Conservation (phyloP, 2,888 invertebrate genomes). For the Pediacus dermestoides region DNA sequence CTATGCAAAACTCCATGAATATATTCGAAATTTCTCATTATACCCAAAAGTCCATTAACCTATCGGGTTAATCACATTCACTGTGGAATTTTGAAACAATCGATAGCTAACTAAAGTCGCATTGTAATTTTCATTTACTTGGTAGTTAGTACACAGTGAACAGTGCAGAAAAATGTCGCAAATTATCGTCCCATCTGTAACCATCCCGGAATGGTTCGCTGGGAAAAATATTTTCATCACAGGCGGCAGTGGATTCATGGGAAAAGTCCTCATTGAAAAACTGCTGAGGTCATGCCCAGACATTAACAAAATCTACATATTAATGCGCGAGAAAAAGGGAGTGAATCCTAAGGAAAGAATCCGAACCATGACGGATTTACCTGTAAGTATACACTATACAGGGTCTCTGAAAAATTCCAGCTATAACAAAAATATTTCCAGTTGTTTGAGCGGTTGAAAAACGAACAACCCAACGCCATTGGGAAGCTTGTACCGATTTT, state of each 20-base stretch:
- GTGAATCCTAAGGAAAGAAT: conserved; percentile 63
- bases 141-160: too few relatives aligned
- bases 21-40: too few relatives aligned
- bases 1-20: too few relatives aligned
- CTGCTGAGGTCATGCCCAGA: conserved; percentile 76
- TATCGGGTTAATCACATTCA: too few relatives aligned
- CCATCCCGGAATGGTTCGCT: conserved; percentile 61
- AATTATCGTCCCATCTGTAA: too few relatives aligned
- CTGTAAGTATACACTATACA: conserved; percentile 49
- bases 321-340: conserved; percentile 71
- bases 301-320: conserved; percentile 69
- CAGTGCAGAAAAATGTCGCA: too few relatives aligned
- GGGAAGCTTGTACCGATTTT: conserved; percentile 24
- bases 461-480: conserved; percentile 51
- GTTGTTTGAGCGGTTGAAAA: conserved; percentile 61
- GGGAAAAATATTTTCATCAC: conserved; percentile 75
- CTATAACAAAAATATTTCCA: conserved; percentile 39
- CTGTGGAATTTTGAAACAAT: too few relatives aligned
- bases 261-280: conserved; percentile 87
- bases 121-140: too few relatives aligned
- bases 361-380: conserved; percentile 54
- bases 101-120: too few relatives aligned
- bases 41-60: too few relatives aligned
- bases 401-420: not conserved
- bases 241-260: conserved; percentile 85